These are phyloP conservation scores for Oryzias curvinotus DNA, from an alignment of 2,113 vertebrate species.

Conservation along the genomic window DNA sequence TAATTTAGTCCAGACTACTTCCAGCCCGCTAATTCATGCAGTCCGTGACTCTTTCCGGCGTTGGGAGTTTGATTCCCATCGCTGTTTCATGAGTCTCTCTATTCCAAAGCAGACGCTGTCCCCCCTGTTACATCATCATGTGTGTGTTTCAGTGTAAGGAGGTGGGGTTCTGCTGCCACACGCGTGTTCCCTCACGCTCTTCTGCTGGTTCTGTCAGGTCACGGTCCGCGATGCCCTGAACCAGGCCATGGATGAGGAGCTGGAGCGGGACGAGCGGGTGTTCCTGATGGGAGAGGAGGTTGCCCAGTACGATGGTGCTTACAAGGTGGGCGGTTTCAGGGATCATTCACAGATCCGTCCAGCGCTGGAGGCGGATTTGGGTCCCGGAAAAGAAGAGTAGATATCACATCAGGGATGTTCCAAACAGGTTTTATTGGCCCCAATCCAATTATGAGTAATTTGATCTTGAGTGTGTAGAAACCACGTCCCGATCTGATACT, in stretches of 20 bases:
- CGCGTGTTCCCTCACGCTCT: background rate
- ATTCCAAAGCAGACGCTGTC: too few species aligned
- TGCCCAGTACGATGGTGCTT: slow-evolving; percentile 97
- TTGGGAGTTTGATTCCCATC: too few species aligned
- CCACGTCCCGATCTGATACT: too few species aligned
- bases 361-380: background rate
- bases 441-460: background rate
- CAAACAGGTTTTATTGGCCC: too few species aligned
- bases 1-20: too few species aligned
- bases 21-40: too few species aligned
- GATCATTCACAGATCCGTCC: background rate
- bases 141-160: too few species aligned
- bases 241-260: slow-evolving; percentile 96
- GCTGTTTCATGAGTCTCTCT: too few species aligned
- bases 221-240: slow-evolving; percentile 95
- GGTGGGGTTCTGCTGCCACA: background rate
- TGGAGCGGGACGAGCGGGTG: slow-evolving; percentile 93
- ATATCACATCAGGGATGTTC: too few species aligned
- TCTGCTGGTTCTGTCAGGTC: slow-evolving; percentile 71
- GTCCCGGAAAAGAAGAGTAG: background rate
- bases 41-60: too few species aligned
- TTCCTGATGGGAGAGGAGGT: slow-evolving; percentile 97
- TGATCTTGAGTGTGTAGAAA: too few species aligned
- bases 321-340: slow-evolving; percentile 82
- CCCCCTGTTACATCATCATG: too few species aligned